Evolutionary conservation across 2,113 vertebrate genomes (phyloP), one percentile per base, ranked within the genome.

Genomic region (Leucopsar rothschildi): DNA sequence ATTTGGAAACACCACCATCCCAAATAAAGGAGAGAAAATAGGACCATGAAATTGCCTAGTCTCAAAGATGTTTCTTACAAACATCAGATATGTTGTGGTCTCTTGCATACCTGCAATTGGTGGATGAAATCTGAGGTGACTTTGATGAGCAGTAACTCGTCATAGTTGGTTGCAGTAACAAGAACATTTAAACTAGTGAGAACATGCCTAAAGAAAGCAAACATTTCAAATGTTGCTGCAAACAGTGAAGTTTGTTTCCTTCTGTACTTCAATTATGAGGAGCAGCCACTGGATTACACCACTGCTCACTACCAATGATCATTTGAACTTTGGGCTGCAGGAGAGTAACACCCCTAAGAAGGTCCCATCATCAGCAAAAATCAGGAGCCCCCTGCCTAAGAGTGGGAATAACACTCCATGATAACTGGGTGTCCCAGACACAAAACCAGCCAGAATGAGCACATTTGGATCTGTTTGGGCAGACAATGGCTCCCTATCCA

Each of bases 121-220:
- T 65, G 42, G 72, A 55, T 72, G 79, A 80, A 82, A 92, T 70
- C 33, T 95, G 78, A 88, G 86, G 60, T 94, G 92, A 76, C 65
- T 71, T 1, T 79, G 50, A 53, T 12, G 25, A 82, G 37, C 66
- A 82, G 70, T 29, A 92, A 86, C 53, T 88, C 35, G 7, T 88
- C 52, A 12, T 24, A 63, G 39, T 1, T 44, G 33, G 11, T 20
- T 95, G 66, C 57, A 79, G n/a, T 39, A 91, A 84, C 0, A 7
- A 80, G 92, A 85, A 82, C 56, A 53, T 73, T 85, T 44, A 55
- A 65, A 81, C 82, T 44, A 85, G 90, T 70, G 49, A 29, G 61
- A 70, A 92, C 91, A 75, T 9, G 82, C 77, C 63, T 93, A 44
- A 69, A 63, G 39, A 45, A 89, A 77, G 68, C 35, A 82, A 93